Evolutionary conservation across 92 coral and sea anemone genomes (phyloP), one percentile per base, ranked within the genome.

Genomic region (Phenganax stokvisi): DNA sequence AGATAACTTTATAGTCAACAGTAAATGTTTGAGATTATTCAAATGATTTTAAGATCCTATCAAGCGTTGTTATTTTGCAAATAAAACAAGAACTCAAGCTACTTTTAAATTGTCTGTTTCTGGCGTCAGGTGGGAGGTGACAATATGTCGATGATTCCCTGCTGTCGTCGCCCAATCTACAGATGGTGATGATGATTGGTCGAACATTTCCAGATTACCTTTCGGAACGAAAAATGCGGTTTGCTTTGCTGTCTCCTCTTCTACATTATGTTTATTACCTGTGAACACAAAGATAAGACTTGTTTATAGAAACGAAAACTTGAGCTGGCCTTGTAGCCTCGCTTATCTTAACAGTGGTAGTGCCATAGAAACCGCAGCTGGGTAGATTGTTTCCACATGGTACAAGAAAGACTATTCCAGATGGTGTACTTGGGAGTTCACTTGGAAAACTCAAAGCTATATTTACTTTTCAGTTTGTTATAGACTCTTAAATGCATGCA

Each of bases 31-130:
- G 57, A 79, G 51, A 79, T 79, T 79, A 55, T 72, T 65, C 51
- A 54, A 17, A 64, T 25, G 56, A 10, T 79, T 65, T 65, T 16
- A 62, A 77, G 81, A 77, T 77, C 81, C n/a, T 77, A 77, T 77
- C 81, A 64, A 64, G 31, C 11, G 29, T 20, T 20, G 44, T 30
- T 64, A 20, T 64, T 64, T 64, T 37, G 47, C 11, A 64, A 64
- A 64, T 64, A 64, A 64, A 25, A 5, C 47, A 37, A 37, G 47
- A 37, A 37, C 47, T 37, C 47, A 37, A 37, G 47, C 67, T 17
- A 15, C 67, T 61, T 17, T 61, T 61, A 12, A 64, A 51, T 5
- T 3, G 7, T 29, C 47, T 2, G 2, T 68, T 53, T 30, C 53
- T 68, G 73, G 54, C 52, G 47, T 68, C 47, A 37, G 47, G 73